Base-by-base conservation (phyloP, 2,113 vertebrate species). In the Rhabdomys dilectus region DNA sequence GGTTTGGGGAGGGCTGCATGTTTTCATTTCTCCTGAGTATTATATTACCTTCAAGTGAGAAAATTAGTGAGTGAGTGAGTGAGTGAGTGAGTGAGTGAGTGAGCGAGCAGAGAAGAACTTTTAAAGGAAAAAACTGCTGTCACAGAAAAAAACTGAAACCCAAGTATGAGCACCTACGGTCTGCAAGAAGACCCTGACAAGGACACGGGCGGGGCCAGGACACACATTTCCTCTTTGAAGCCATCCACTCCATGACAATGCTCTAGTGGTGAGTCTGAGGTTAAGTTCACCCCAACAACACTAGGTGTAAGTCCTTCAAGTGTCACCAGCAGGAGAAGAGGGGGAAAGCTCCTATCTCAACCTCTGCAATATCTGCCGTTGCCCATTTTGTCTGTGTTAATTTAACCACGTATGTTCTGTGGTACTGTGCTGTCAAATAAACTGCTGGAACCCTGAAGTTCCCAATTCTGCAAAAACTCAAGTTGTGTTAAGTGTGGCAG, bases 361-460 rank as follows among this genome's bases (percentile, higher is more conserved):
- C 56, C 51, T 91, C 89, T 36, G 31, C 87, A 58, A 42, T n/a
- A 34, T 72, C 85, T 78, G 42, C 36, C 12, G 31, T 21, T 0
- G 29, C 84, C 53, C 13, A 36, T 0, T 13, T 24, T 73, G n/a
- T 58, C 5, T 42, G 22, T 26, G 16, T 70, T 91, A 70, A 73
- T 51, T 76, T 53, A 75, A 92, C 5, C 68, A 56, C 93, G 56
- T 66, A 42, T 92, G 48, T 93, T 93, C 80, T 91, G 45, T 45
- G 64, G 10, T 39, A 26, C 91, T 42, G 1, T 34, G 36, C 45
- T 31, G 34, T 22, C 68, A 51, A 31, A 56, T 4, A 60, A 70
- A 4, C 6, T 51, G 42, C 26, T 5, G 62, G 88, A 95, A 91
- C 19, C 58, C 19, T 22, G 56, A n/a, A 42, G 22, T 60, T 89